Evolutionary conservation across 2,113 vertebrate genomes (phyloP).

Genomic region (Phyllostomus discolor): DNA sequence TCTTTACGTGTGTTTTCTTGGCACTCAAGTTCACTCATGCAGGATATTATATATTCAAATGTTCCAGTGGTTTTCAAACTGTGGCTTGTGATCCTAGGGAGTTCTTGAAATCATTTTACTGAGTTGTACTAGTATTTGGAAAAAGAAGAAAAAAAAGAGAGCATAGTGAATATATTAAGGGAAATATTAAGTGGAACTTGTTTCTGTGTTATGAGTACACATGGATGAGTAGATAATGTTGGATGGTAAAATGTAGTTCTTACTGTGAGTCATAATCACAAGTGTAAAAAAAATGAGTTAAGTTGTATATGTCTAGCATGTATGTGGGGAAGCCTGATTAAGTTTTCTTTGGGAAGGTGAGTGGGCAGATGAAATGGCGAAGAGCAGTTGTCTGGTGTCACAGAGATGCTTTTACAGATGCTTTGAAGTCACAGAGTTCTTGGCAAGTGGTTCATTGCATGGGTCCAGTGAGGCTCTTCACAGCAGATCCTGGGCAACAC

Average conservation of each 20-base stretch:
- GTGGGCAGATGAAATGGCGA: neutral
- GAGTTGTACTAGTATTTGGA: neutral
- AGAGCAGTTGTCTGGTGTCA: neutral
- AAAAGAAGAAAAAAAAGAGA: neutral
- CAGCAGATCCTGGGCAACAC: neutral
- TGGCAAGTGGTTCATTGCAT: no score
- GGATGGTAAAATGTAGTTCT: neutral
- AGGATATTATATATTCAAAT: neutral
- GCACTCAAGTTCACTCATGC: neutral
- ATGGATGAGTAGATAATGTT: neutral
- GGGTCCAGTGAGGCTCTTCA: neutral
- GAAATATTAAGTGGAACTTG: neutral
- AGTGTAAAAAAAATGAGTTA: neutral
- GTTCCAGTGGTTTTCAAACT: neutral
- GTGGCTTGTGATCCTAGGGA: neutral
- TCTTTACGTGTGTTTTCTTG: neutral
- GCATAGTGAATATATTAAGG: neutral
- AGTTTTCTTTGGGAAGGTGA: neutral
- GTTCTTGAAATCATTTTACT: neutral
- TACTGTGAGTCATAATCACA: neutral
- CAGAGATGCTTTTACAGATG: neutral
- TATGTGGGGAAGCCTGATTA: neutral
- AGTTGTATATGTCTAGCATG: neutral
- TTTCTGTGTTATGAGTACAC: neutral
- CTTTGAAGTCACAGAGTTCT: neutral